A percentile compares a stretch with the other conserved stretches of the same genome.
Evolutionary conservation across 2,797 vertebrate genomes (phyloP).

Genomic region (Alfaro cultratus): DNA sequence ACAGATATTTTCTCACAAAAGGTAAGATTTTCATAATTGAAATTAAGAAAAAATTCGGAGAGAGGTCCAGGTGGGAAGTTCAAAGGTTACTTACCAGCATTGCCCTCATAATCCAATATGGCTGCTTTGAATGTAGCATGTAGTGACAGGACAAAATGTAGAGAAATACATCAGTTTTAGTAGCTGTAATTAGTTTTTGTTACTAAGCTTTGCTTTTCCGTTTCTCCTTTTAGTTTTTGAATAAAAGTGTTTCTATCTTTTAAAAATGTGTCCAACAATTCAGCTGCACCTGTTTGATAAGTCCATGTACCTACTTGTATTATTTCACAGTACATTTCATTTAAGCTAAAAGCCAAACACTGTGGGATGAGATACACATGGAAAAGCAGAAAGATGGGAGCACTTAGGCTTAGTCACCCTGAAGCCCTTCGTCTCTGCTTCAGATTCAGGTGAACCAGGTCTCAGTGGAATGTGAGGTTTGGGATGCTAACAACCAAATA

Average conservation of each 20-base stretch:
- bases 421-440: conserved; percentile 6
- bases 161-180: not conserved
- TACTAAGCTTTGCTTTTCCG: not conserved
- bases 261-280: not conserved
- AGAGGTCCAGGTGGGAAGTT: not conserved
- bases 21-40: not conserved
- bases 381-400: conserved; percentile 9
- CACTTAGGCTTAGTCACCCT: conserved; percentile 15
- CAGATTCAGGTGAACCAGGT: conserved; percentile 46
- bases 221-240: not conserved
- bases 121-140: not conserved
- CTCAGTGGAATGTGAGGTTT: conserved; percentile 38
- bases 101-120: not conserved
- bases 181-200: not conserved
- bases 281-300: not conserved
- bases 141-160: not conserved
- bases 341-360: not conserved
- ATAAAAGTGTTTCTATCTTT: not conserved
- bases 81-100: not conserved
- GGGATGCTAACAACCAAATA: conserved; percentile 42
- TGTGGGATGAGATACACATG: not conserved
- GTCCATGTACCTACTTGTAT: not conserved
- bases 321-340: not conserved
- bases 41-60: not conserved
- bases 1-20: not conserved